Base-by-base conservation (phyloP, 2,888 invertebrate genomes). In the Aricia artaxerxes region DNA sequence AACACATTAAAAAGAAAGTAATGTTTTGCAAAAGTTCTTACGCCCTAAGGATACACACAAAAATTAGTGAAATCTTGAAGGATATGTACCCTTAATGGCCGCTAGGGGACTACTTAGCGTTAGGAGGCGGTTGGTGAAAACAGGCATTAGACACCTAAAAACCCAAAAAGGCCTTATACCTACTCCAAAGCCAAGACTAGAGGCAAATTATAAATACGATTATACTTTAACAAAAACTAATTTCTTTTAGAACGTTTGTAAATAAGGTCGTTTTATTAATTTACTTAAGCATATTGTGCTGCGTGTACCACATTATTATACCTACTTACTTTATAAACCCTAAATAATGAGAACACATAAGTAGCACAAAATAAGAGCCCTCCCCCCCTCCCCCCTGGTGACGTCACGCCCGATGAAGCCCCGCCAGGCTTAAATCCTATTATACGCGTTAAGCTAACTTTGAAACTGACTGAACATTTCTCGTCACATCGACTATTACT, bases 391-490 rank as follows among this genome's bases (percentile, higher is more conserved):
- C 57, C 57, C 57, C 16, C 57, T 57, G 69, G 6, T 69, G 69
- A 76, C 49, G 49, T 76, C 53, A 57, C 38, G 35, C 49, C 88
- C 90, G 89, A 91, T 92, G 93, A 94, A 93, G 91, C 93, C 93
- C 82, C 85, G 85, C 83, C 81, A 85, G 82, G 83, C 84, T 88
- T 88, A 86, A 90, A 94, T 93, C 93, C 92, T 88, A 92, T 93
- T 93, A 84, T 85, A 82, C 84, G 87, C 86, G 87, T 84, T 87
- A 86, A 86, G 86, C 86, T 88, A 88, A 83, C 83, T 83, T 83
- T 79, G 81, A 83, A 82, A 78, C 73, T 78, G 78, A 76, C 79
- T 82, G 75, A 75, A 57, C 13, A 76, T 76, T 44, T 76, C 53
- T 76, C 38, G 35, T 76, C 53, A 57, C 57, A 31, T 76, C 31